Percentiles rank a stretch among this genome's conserved stretches.
Evolutionary conservation across 2,113 vertebrate species (phyloP).

Genomic region (Tragulus kanchil): DNA sequence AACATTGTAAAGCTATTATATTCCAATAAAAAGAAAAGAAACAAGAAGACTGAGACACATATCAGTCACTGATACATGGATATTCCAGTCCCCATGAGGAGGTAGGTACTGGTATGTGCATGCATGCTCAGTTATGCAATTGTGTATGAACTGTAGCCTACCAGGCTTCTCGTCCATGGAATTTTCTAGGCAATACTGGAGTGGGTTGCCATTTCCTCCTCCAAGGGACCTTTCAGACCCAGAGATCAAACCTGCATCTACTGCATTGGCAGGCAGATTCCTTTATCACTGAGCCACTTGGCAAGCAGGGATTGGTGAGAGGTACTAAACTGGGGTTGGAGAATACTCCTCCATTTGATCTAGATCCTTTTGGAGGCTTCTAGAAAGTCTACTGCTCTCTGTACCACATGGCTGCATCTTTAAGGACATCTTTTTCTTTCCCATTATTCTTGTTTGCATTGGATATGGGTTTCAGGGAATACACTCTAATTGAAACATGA

Average conservation of each 20-base stretch:
- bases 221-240: neutral
- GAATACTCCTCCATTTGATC: no score
- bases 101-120: neutral
- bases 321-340: rapidly evolving
- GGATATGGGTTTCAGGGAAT: neutral
- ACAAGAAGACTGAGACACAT: neutral
- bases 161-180: neutral
- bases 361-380: neutral
- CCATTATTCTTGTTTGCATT: neutral
- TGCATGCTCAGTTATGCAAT: neutral
- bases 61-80: neutral
- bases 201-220: neutral
- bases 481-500: neutral
- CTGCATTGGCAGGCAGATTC: neutral
- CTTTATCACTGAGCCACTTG: neutral
- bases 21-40: neutral
- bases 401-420: neutral
- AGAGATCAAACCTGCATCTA: neutral
- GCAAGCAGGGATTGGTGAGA: neutral
- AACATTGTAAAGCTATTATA: neutral
- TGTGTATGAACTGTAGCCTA: neutral
- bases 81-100: neutral
- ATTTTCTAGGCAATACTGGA: neutral
- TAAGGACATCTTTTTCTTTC: neutral
- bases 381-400: neutral